phyloP scores from a whole-genome alignment of 1,140 invertebrate genomes.

The Aporrectodea caliginosa region DNA sequence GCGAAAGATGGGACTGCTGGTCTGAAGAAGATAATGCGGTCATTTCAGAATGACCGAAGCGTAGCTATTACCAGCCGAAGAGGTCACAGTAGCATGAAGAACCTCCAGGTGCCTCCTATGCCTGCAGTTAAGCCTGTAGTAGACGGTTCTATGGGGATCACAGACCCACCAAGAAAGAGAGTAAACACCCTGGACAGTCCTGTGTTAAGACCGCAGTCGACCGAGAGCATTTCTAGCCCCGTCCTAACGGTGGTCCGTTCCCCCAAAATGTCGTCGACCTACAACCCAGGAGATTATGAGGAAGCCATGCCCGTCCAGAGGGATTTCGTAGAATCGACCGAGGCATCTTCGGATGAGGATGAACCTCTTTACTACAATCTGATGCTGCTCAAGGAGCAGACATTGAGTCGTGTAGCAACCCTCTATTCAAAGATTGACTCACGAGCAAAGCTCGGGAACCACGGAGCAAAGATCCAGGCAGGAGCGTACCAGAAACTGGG shows the following conservation, averaged over 20 bases:
- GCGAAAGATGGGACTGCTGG: too few species aligned
- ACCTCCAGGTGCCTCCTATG: not conserved
- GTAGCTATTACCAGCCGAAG: not conserved
- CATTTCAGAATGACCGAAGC: not conserved
- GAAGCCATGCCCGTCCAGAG: not conserved
- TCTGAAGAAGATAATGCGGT: not conserved
- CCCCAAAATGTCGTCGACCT: not conserved
- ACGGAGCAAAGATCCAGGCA: not conserved
- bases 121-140: not conserved
- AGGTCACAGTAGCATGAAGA: not conserved
- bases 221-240: not conserved
- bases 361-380: not conserved
- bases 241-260: not conserved
- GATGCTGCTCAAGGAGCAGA: not conserved
- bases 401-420: not conserved
- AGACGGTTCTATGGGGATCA: not conserved
- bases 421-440: not conserved
- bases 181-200: not conserved
- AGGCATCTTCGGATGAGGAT: not conserved
- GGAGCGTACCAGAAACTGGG: not conserved
- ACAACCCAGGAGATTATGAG: not conserved
- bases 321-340: not conserved
- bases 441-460: too few species aligned
- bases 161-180: too few species aligned
- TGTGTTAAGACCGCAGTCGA: too few species aligned